Evolutionary conservation across 2,113 vertebrate genomes (phyloP).

Genomic region (Myiozetetes cayanensis): DNA sequence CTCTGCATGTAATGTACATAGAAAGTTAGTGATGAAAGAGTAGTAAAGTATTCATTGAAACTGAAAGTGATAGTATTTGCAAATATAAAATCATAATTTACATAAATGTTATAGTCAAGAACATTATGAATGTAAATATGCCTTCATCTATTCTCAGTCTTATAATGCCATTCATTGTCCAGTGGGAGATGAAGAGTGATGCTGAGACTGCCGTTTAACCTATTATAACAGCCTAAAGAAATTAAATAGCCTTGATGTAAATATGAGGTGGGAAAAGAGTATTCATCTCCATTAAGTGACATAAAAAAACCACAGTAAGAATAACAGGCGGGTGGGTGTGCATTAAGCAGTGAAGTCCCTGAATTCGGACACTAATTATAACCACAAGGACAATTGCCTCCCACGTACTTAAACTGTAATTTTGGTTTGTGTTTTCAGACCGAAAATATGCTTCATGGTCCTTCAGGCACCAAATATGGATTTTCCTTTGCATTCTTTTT

Average conservation of each 20-base stretch:
- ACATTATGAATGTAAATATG: conserved; percentile 68
- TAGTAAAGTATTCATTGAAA: conserved; percentile 59
- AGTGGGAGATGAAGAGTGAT: conserved; percentile 67
- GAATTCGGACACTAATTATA: conserved; percentile 72
- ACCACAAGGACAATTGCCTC: conserved; percentile 71
- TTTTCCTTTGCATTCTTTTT: conserved; percentile 54
- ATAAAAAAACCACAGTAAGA: conserved; percentile 47
- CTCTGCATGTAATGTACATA: conserved; percentile 5
- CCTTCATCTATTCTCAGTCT: conserved; percentile 58
- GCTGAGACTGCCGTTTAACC: conserved; percentile 65
- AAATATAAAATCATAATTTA: conserved; percentile 73
- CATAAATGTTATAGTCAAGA: conserved; percentile 68
- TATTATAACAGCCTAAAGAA: conserved; percentile 67
- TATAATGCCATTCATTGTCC: conserved; percentile 67
- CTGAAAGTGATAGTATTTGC: conserved; percentile 67
- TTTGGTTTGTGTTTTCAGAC: conserved; percentile 18
- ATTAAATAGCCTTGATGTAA: conserved; percentile 64
- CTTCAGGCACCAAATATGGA: conserved; percentile 51
- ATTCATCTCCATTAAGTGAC: conserved; percentile 72
- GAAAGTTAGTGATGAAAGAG: conserved; percentile 60
- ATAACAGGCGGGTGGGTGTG: conserved; percentile 54
- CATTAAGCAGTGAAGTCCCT: conserved; percentile 60
- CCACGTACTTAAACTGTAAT: conserved; percentile 55
- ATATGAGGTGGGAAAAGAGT: conserved; percentile 63
- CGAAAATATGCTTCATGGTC: conserved; percentile 56